Evolutionary conservation across 2,797 vertebrate species (phyloP), one percentile per base, ranked within the genome.

Genomic region (Ptychobarbus kaznakovi): DNA sequence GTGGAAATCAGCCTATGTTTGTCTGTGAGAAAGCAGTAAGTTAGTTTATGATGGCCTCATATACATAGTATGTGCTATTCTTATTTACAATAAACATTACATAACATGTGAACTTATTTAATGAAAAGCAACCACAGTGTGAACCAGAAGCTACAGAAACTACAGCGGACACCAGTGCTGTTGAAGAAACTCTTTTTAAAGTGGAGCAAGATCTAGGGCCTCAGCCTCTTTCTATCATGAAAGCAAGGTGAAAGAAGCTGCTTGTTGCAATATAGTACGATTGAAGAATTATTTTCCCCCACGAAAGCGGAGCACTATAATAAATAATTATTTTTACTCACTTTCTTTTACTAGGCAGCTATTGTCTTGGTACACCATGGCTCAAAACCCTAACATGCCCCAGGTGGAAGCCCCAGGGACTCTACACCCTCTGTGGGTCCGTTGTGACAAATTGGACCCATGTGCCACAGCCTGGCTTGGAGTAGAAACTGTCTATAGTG

Each of bases 391-490:
- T 76, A 95, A 94, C 83, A 89, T 97, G 93, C 89, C 90, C 58
- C 86, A 93, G 83, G 81, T 89, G 77, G 63, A 94, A 85, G 92
- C 91, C 49, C 73, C 90, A 8, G 86, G 40, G 22, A 22, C 84
- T 40, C 94, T 98, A 83, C 93, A 93, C 65, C 96, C 97, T 6
- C 88, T 99, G 6, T 99, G 97, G 98, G 91, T 97, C 42, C 94
- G 97, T 80, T 98, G 98, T 92, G 97, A 99, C 76, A 92, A 94
- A 88, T 95, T 93, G 4, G 98, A 99, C 86, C 94, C 96, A 38
- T 94, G 95, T 56, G 93, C 92, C 79, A 98, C 96, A 3, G 93
- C 90, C 78, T 99, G 98, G 98, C 88, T 99, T 11, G 98, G 97
- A 85, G 97, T 96, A 86, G 97, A 99, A 90, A 94, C 95, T 0